phyloP scores from a whole-genome alignment of 2,888 invertebrate species.

The Reticulitermes lucifugus region DNA sequence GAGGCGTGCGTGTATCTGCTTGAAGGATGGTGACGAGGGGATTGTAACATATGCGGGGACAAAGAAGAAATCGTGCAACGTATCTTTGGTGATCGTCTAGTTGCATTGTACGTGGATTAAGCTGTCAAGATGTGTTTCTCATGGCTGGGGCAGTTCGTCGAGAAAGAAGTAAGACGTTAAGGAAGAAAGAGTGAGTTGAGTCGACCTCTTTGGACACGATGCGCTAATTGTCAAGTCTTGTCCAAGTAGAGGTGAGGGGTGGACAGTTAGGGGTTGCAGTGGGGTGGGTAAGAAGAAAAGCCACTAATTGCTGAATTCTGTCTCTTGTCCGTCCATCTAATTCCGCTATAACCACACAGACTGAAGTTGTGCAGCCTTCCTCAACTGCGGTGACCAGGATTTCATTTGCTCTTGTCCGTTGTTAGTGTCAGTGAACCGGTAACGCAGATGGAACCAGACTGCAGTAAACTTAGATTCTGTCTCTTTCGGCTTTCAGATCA shows the following conservation, averaged over 20 bases:
- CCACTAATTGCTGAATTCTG: slow-evolving; percentile 14
- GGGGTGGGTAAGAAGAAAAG: neutral
- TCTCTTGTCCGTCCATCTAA: neutral
- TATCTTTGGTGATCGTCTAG: too few species aligned
- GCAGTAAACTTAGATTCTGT: neutral
- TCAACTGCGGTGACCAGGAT: neutral
- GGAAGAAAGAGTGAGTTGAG: neutral
- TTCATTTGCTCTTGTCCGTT: neutral
- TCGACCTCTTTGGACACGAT: neutral
- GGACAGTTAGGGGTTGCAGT: neutral
- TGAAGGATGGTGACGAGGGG: too few species aligned
- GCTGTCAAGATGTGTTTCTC: neutral
- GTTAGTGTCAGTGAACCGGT: neutral
- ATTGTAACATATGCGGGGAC: too few species aligned
- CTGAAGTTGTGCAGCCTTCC: neutral
- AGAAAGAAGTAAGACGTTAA: neutral
- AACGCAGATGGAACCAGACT: neutral
- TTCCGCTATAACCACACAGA: neutral
- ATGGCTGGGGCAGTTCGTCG: neutral
- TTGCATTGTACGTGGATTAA: neutral
- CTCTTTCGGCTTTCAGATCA: neutral
- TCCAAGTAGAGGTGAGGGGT: neutral
- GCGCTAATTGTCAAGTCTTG: slow-evolving; percentile 11
- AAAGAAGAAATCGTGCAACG: too few species aligned
- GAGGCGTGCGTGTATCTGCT: too few species aligned